These are phyloP conservation scores for Ochropleura plecta DNA, from an alignment of 2,888 invertebrate species.

Conservation along the genomic window DNA sequence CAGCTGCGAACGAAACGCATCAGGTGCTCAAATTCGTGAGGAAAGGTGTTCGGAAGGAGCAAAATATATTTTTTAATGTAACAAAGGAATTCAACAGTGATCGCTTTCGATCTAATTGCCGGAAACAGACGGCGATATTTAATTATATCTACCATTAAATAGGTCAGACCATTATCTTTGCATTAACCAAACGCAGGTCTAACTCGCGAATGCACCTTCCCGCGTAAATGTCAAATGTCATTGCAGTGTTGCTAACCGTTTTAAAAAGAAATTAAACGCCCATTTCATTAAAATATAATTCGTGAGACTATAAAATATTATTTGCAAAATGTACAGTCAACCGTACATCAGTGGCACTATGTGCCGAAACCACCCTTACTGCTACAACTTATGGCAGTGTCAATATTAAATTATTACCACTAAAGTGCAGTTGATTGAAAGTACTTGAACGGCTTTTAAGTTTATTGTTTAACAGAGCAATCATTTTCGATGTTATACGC, in stretches of 20 bases:
- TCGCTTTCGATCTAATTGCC: slow-evolving; percentile 80
- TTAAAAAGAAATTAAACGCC: slow-evolving; percentile 33
- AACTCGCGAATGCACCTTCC: slow-evolving; percentile 75
- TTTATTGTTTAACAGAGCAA: slow-evolving; percentile 1
- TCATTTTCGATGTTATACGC: slow-evolving; percentile 18
- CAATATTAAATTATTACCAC: neutral
- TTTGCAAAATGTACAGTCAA: neutral
- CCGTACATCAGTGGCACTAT: neutral
- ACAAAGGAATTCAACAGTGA: slow-evolving; percentile 77
- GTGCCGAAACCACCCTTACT: neutral
- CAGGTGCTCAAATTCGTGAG: slow-evolving; percentile 85
- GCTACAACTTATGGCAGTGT: neutral
- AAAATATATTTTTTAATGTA: slow-evolving; percentile 75
- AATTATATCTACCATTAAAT: slow-evolving; percentile 85
- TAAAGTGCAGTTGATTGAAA: neutral
- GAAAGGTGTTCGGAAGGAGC: slow-evolving; percentile 82
- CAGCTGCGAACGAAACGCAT: slow-evolving; percentile 76
- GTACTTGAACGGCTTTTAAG: neutral
- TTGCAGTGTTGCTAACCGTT: slow-evolving; percentile 31
- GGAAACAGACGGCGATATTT: slow-evolving; percentile 83
- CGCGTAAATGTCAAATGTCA: slow-evolving; percentile 78
- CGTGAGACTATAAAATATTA: slow-evolving; percentile 8
- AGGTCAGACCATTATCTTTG: slow-evolving; percentile 82
- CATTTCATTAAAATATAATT: slow-evolving; percentile 34
- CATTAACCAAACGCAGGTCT: slow-evolving; percentile 80